Conservation (phyloP, 2,113 vertebrate genomes). For the Anolis carolinensis region DNA sequence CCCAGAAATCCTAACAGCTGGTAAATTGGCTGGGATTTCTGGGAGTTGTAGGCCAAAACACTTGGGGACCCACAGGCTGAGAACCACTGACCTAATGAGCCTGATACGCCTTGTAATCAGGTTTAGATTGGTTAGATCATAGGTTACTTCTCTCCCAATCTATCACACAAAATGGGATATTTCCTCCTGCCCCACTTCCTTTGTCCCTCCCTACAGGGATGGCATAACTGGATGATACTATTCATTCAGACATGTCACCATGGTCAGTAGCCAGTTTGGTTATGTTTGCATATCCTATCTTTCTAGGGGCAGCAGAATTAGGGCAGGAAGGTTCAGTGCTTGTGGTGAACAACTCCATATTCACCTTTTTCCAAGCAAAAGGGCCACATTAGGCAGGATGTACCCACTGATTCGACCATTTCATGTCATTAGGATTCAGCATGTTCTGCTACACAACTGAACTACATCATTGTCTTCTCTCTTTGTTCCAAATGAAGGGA, state of each 20-base stretch:
- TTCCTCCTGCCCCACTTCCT: neutral
- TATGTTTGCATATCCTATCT: neutral
- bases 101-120: slow-evolving; percentile 9
- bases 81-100: neutral
- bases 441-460: neutral
- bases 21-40: too few species aligned
- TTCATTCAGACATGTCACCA: neutral
- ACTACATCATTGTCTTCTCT: slow-evolving; percentile 11
- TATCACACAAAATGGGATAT: neutral
- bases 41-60: too few species aligned
- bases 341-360: neutral
- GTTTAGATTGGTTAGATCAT: neutral
- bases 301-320: too few species aligned
- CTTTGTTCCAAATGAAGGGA: slow-evolving; percentile 78
- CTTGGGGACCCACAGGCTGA: too few species aligned
- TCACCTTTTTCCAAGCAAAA: neutral
- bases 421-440: neutral
- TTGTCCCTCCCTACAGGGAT: neutral
- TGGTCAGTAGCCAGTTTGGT: neutral
- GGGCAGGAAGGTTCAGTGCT: neutral
- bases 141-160: neutral
- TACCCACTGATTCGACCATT: neutral
- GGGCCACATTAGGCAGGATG: neutral
- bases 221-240: neutral
- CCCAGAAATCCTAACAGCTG: too few species aligned